Conservation (phyloP, 2,113 vertebrate species). For the Oreocharis arfaki region DNA sequence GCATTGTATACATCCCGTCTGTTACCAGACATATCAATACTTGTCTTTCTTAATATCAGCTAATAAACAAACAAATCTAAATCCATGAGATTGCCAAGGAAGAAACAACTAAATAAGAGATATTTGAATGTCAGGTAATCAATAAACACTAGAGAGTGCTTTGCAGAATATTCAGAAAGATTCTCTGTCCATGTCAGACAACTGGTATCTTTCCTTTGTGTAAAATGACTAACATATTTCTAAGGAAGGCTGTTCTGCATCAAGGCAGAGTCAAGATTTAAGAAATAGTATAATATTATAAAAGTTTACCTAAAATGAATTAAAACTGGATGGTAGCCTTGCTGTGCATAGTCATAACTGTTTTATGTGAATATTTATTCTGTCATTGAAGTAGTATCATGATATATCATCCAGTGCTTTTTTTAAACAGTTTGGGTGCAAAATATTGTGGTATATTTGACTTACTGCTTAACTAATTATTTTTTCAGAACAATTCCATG, state of each 20-base stretch:
- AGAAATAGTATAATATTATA: background rate
- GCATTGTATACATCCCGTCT: background rate
- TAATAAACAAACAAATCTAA: background rate
- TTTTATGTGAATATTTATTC: slow-evolving; percentile 15
- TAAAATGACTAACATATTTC: background rate
- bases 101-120: background rate
- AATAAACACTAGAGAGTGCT: background rate
- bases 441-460: background rate
- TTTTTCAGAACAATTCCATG: background rate
- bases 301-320: background rate
- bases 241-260: background rate
- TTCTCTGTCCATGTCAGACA: background rate
- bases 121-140: background rate
- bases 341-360: background rate
- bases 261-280: background rate
- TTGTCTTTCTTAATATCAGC: background rate
- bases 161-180: background rate
- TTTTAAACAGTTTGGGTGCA: background rate
- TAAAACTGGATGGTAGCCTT: slow-evolving; percentile 2
- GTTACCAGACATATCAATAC: background rate
- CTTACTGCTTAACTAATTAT: background rate
- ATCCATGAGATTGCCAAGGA: background rate
- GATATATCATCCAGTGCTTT: background rate
- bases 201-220: background rate
- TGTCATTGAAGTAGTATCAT: slow-evolving; percentile 9